phyloP scores from a whole-genome alignment of 2,113 vertebrate species.

The Nymphicus hollandicus region DNA sequence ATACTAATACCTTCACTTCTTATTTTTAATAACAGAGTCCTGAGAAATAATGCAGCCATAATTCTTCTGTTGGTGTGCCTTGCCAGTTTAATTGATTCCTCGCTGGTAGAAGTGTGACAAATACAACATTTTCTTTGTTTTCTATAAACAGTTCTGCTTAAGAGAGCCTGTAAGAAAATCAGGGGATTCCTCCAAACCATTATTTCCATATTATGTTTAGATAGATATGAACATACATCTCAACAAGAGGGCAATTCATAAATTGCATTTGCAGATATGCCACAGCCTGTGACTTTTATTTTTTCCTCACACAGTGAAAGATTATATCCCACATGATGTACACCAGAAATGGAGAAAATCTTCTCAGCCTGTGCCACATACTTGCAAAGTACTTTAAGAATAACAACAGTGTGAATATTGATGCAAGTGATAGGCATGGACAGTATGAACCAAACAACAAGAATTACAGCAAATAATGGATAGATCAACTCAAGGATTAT shows the following conservation, averaged over 20 bases:
- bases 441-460: neutral
- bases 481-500: neutral
- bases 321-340: accelerated
- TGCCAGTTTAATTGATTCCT: neutral
- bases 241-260: neutral
- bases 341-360: neutral
- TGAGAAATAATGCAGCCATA: neutral
- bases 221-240: neutral
- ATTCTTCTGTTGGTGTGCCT: neutral
- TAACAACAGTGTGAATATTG: neutral
- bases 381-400: neutral
- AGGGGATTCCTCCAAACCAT: neutral
- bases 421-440: accelerated
- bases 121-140: neutral
- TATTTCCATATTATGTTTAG: neutral
- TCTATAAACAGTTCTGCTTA: neutral
- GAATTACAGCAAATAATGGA: neutral
- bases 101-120: neutral
- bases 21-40: neutral
- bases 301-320: neutral
- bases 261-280: accelerated
- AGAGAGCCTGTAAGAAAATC: neutral
- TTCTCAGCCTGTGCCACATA: neutral
- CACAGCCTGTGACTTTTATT: neutral
- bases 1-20: neutral